These are phyloP conservation scores for Protobothrops flavoviridis DNA, from an alignment of 2,113 vertebrate genomes.

Conservation along the genomic window DNA sequence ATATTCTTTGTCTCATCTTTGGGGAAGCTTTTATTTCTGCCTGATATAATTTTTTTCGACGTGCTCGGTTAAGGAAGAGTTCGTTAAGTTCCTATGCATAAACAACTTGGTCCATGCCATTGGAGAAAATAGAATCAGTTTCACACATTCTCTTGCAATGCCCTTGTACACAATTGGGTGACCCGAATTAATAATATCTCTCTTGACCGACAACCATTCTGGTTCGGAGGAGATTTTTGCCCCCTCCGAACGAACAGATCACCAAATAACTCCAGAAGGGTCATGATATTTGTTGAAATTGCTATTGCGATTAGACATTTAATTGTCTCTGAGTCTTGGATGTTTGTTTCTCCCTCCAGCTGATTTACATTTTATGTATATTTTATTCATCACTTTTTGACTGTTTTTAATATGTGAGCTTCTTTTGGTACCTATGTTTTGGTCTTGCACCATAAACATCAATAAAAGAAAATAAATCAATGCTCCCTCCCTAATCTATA, in stretches of 20 bases:
- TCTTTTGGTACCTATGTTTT: neutral
- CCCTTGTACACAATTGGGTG: neutral
- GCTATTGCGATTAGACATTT: neutral
- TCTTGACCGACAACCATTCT: neutral
- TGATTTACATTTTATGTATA: neutral
- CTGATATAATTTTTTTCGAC: neutral
- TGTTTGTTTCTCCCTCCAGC: neutral
- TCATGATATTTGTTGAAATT: neutral
- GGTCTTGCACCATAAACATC: neutral
- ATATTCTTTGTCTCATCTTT: neutral
- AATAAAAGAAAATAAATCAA: neutral
- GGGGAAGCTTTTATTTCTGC: neutral
- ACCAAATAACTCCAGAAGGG: neutral
- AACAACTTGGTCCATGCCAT: neutral
- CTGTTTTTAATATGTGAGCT: neutral
- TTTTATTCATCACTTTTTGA: neutral
- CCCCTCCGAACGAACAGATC: neutral
- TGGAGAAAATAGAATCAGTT: neutral
- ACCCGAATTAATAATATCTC: neutral
- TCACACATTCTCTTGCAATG: neutral
- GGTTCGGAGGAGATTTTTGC: neutral
- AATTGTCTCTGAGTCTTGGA: neutral
- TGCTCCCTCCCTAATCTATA: neutral
- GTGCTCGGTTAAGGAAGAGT: neutral
- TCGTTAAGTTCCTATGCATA: neutral